Evolutionary conservation across 2,113 vertebrate genomes (phyloP).

Genomic region (Heloderma charlesbogerti): DNA sequence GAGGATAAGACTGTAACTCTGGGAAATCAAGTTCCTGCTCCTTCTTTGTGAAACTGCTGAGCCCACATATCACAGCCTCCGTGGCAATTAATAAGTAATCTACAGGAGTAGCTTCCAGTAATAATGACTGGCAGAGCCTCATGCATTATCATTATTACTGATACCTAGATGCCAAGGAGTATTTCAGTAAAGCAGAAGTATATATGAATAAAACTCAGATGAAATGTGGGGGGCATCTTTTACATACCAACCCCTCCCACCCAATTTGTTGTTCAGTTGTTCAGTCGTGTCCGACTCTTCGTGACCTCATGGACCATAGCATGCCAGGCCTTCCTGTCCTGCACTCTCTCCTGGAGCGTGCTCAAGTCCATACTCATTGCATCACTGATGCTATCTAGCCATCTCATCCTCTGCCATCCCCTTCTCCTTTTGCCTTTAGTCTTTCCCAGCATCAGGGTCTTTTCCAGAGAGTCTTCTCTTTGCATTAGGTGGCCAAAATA

Average conservation of each 20-base stretch:
- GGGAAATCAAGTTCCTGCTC: neutral
- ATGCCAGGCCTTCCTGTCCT: too few relatives aligned
- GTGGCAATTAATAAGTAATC: slow-evolving; percentile 21
- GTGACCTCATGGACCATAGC: too few relatives aligned
- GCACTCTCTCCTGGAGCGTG: too few relatives aligned
- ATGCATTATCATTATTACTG: neutral
- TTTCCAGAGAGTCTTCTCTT: too few relatives aligned
- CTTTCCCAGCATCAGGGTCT: too few relatives aligned
- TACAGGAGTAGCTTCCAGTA: slow-evolving; percentile 7
- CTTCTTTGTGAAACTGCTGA: slow-evolving; percentile 7
- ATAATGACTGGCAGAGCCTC: neutral
- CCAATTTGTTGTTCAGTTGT: too few relatives aligned
- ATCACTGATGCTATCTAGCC: too few relatives aligned
- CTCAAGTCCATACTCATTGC: too few relatives aligned
- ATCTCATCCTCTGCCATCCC: too few relatives aligned
- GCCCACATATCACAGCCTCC: neutral
- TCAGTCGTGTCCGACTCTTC: too few relatives aligned
- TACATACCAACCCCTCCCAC: neutral
- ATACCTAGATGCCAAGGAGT: neutral
- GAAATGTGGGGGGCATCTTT: neutral
- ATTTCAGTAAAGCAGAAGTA: neutral
- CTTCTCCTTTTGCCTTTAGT: too few relatives aligned
- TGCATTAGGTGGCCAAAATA: too few relatives aligned
- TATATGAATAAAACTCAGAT: neutral
- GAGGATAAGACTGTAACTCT: neutral